Base-by-base conservation (phyloP, 2,113 vertebrate species). In the Epinephelus moara region DNA sequence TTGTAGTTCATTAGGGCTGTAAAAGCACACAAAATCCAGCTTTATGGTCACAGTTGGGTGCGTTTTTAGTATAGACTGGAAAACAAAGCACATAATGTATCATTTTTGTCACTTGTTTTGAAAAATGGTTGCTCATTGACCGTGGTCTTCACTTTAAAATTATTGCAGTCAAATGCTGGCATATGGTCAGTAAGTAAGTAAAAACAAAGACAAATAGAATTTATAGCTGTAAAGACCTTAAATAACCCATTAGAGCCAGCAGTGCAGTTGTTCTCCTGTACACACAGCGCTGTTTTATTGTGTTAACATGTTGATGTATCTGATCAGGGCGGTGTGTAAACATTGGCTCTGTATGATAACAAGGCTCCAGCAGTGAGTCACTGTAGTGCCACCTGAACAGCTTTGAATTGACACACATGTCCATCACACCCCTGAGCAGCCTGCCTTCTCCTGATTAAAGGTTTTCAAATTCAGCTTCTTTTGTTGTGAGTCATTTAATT, bases 321-420 rank as follows among this genome's bases (percentile, higher is more conserved):
- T 23, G 37, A 21, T 69, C 9, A 23, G 12, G 37, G 15, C 15
- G 10, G 2, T 57, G 25, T 6, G 23, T 19, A 78, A 40, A 42
- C 37, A 15, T 4, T 10, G 6, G 3, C 27, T 40, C 15, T 71
- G n/a, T 37, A 37, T 25, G 40, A 72, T 59, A 57, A 40, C n/a
- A 37, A 64, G 17, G 4, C 57, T 60, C 45, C 21, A 42, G 50
- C 75, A 68, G 53, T 49, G 75, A 68, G 37, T 68, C 75, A 49
- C 25, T 27, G 1, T 9, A 8, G 10, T 13, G 4, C 55, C 55
- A 45, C 9, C 17, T 72, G 19, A 55, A 55, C 25, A 25, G 64
- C 25, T 68, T 49, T 60, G 19, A 68, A 49, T 59, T 37, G 5
- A 45, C 2, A 40, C 25, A 19, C 21, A 1, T 37, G 45, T 42